Percentiles rank a stretch among this genome's conserved stretches.
phyloP scores from a whole-genome alignment of 2,797 vertebrate genomes.

The Acipenser ruthenus region DNA sequence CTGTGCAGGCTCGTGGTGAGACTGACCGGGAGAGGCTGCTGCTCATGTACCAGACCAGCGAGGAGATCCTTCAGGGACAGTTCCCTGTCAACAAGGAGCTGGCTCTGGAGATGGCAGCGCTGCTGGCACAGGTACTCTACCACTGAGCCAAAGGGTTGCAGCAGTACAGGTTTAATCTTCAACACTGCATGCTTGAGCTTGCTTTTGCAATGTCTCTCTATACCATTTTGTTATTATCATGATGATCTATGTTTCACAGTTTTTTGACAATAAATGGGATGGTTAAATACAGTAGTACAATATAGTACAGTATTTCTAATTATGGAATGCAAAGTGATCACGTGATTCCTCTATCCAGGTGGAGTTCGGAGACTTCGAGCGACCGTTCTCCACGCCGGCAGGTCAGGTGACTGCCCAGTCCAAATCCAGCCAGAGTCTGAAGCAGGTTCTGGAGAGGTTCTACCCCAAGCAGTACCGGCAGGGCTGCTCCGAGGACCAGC shows the following conservation, averaged over 20 bases:
- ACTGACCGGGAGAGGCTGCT: constrained; percentile 88
- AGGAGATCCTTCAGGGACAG: constrained; percentile 80
- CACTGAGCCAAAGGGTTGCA: no score
- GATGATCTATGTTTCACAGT: no score
- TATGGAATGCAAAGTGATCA: no score
- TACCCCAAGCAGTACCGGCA: constrained; percentile 88
- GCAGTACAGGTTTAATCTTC: no score
- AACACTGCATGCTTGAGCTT: no score
- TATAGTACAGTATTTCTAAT: no score
- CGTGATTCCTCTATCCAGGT: constrained; percentile 51
- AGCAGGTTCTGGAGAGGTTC: constrained; percentile 86
- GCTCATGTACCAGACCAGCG: constrained; percentile 87
- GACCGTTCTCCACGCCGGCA: constrained; percentile 73
- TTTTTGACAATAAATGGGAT: no score
- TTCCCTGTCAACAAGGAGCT: constrained; percentile 96
- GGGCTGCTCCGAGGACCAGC: constrained; percentile 73
- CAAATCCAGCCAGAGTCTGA: constrained; percentile 81
- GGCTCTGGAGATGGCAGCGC: constrained; percentile 86
- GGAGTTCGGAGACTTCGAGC: constrained; percentile 90
- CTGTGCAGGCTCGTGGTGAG: constrained; percentile 80
- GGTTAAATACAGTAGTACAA: no score
- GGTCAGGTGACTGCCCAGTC: constrained; percentile 63
- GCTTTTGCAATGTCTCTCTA: no score
- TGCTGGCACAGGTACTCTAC: constrained; percentile 81
- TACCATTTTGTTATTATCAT: no score